A percentile compares a stretch with the other conserved stretches of the same genome.
These are phyloP conservation scores for Ceratosolen fusciceps DNA, from an alignment of 1,140 invertebrate genomes.

Conservation along the genomic window DNA sequence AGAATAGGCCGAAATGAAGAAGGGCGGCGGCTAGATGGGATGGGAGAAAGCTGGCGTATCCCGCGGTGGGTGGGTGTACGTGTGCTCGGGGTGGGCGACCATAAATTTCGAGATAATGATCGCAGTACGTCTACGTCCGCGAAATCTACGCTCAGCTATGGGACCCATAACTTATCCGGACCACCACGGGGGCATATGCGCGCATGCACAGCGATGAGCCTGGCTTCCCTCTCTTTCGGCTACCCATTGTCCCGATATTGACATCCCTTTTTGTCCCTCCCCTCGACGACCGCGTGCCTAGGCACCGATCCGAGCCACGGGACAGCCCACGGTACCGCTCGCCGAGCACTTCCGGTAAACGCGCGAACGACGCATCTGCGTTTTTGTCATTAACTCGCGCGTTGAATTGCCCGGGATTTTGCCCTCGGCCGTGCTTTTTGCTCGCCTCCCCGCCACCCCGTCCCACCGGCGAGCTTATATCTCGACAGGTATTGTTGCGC, in stretches of 20 bases:
- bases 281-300: not conserved
- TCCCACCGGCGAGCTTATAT: not conserved
- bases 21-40: not conserved
- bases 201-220: conserved; percentile 35
- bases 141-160: conserved; percentile 65
- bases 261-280: conserved; percentile 15
- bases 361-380: conserved; percentile 43
- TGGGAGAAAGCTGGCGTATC: not conserved
- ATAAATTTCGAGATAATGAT: conserved; percentile 68
- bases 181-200: conserved; percentile 50
- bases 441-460: no score
- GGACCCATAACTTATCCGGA: conserved; percentile 66
- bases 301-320: no score
- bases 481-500: conserved; percentile 10
- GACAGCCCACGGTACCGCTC: no score
- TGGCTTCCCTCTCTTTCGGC: not conserved
- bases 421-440: conserved; percentile 19
- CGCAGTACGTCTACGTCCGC: conserved; percentile 66
- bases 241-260: not conserved
- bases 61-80: not conserved
- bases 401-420: conserved; percentile 22
- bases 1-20: conserved; percentile 39
- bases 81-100: conserved; percentile 33
- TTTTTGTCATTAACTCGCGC: conserved; percentile 43
- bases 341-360: not conserved